Percentiles rank a stretch among this genome's conserved stretches.
phyloP scores from a whole-genome alignment of 2,888 invertebrate species.

The Theristus sp. region DNA sequence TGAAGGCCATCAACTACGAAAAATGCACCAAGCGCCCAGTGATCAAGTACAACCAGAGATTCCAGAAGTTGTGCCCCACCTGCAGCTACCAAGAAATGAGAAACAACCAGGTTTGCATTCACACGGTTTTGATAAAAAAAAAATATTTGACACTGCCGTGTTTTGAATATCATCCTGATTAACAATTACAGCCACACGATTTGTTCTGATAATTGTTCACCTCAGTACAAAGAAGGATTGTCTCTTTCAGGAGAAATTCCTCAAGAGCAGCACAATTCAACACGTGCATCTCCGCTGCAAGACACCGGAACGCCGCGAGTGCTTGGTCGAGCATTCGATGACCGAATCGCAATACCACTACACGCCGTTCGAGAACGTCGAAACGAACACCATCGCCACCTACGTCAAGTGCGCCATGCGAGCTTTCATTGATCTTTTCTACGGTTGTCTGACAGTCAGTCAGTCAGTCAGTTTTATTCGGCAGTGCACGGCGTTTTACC shows the following conservation, averaged over 20 bases:
- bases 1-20: slow-evolving; percentile 33
- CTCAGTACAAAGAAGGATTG: too few relatives aligned
- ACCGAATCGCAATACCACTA: slow-evolving; percentile 17
- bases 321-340: slow-evolving; percentile 10
- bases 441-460: too few relatives aligned
- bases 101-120: too few relatives aligned
- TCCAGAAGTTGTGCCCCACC: slow-evolving; percentile 7
- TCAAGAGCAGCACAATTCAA: slow-evolving; percentile 14
- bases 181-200: too few relatives aligned
- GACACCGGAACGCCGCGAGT: slow-evolving; percentile 4
- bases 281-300: slow-evolving; percentile 14
- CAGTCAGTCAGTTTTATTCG: too few relatives aligned
- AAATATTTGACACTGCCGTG: too few relatives aligned
- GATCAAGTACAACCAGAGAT: slow-evolving; percentile 11
- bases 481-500: too few relatives aligned
- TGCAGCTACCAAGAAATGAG: slow-evolving; percentile 6
- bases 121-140: too few relatives aligned
- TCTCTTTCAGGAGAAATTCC: slow-evolving; percentile 9
- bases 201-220: too few relatives aligned
- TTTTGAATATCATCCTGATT: too few relatives aligned
- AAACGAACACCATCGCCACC: slow-evolving; percentile 9
- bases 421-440: too few relatives aligned
- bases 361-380: slow-evolving; percentile 11
- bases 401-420: slow-evolving; percentile 11
- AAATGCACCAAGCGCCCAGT: slow-evolving; percentile 27